phyloP scores from a whole-genome alignment of 2,797 vertebrate genomes.

The Trichosurus vulpecula region DNA sequence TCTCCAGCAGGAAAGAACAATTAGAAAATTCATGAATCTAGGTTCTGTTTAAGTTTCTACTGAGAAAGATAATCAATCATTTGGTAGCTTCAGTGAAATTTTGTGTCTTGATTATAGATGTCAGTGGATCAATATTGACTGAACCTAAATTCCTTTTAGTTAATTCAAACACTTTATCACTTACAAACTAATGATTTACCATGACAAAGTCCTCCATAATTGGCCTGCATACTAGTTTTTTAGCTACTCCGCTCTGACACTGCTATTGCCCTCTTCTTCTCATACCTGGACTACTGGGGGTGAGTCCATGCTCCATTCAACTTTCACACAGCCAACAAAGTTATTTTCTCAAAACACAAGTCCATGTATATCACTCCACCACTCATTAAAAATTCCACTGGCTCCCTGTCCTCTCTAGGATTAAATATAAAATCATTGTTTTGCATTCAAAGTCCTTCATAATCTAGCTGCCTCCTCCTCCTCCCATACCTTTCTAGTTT shows the following conservation, averaged over 20 bases:
- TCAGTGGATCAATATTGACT: conserved; percentile 32
- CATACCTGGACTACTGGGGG: neutral
- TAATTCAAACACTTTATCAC: conserved; percentile 16
- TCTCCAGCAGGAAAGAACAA: neutral
- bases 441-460: neutral
- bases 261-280: neutral
- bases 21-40: neutral
- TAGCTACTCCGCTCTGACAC: neutral
- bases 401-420: neutral
- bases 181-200: conserved; percentile 12
- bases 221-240: neutral
- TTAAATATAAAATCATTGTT: neutral
- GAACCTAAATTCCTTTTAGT: neutral
- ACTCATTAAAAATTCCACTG: neutral
- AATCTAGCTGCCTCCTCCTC: neutral
- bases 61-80: conserved; percentile 24
- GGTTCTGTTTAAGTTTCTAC: neutral
- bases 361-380: neutral
- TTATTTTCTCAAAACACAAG: neutral
- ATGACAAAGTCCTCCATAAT: neutral
- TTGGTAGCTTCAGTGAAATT: conserved; percentile 31
- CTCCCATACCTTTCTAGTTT: neutral
- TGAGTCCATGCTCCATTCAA: neutral
- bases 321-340: neutral
- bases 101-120: conserved; percentile 5